Conservation (phyloP, 2,888 invertebrate genomes). For the Apotomis betuletana region DNA sequence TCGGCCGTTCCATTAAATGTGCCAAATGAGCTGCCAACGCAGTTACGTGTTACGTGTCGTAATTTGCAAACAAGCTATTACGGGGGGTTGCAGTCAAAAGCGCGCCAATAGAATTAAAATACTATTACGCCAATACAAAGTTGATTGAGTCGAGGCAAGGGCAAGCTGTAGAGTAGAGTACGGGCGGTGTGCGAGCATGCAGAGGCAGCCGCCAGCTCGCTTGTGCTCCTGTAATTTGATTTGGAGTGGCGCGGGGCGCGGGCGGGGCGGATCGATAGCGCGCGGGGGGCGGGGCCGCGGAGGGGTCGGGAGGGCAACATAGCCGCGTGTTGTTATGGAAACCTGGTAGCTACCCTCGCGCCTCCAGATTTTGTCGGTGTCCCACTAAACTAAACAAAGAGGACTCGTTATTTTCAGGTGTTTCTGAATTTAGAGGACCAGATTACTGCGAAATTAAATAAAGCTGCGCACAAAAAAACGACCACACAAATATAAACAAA, state of each 20-base stretch:
- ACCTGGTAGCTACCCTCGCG: conserved; percentile 77
- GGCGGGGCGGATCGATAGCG: conserved; percentile 63
- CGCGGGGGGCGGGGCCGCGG: conserved; percentile 46
- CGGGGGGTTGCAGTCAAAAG: conserved; percentile 70
- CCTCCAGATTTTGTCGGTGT: conserved; percentile 80
- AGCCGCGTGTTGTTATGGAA: conserved; percentile 80
- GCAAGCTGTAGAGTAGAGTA: conserved; percentile 22
- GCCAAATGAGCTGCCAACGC: conserved; percentile 54
- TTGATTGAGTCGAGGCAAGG: conserved; percentile 67
- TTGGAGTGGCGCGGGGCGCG: conserved; percentile 73
- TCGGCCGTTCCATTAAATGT: conserved; percentile 50
- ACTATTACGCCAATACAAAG: conserved; percentile 79
- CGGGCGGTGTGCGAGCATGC: conserved; percentile 43
- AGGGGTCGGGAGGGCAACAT: conserved; percentile 56
- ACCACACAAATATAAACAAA: conserved; percentile 4
- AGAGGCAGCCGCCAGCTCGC: conserved; percentile 51
- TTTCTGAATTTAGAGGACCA: conserved; percentile 31
- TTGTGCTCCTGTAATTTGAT: conserved; percentile 79
- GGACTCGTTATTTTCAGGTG: conserved; percentile 71
- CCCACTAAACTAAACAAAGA: conserved; percentile 81
- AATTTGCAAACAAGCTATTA: conserved; percentile 76
- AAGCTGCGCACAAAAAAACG: conserved; percentile 12
- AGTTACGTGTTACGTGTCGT: conserved; percentile 63
- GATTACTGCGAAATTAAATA: conserved; percentile 20
- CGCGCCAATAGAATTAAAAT: conserved; percentile 81